Base-by-base conservation (phyloP, 2,797 vertebrate genomes). In the Ataeniobius toweri region DNA sequence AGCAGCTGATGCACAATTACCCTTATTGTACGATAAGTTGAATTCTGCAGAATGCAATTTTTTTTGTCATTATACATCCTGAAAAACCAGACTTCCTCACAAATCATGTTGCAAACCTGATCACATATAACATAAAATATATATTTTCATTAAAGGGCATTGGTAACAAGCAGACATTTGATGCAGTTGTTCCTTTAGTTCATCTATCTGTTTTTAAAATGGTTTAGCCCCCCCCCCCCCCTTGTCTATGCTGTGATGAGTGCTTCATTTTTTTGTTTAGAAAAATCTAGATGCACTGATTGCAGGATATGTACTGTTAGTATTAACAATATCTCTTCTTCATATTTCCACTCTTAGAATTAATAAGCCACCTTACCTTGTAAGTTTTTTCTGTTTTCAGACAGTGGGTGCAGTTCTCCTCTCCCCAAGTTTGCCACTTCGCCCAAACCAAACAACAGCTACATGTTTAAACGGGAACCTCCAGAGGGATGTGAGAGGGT, bases 401-500 rank as follows among this genome's bases (percentile, higher is more conserved):
- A 98, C 91, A 93, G 94, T 90, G 94, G 97, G 89, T 97, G 96
- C 95, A 96, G 96, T 92, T 99, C 98, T 93, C 98, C 98, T 90
- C 96, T 99, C 82, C 98, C 97, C 90, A 98, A 97, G 94, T 98
- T 98, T 85, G 97, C 98, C 91, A 98, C 98, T 78, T 99, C 98
- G 91, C 98, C 98, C 92, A 99, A 98, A 96, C 98, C 98, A 78
- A 99, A 99, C 97, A 98, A 99, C 97, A 99, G 98, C 96, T 99
- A 97, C 95, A 98, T 97, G 97, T 99, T 99, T 96, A 99, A 99
- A 94, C 96, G 98, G 80, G 97, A 99, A 93, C 98, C 98, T 94
- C 98, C 98, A 67, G 98, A 99, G 95, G 98, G 98, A 95, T 99
- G 98, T 73, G 98, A 99, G 96, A 96, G 95, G 93, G 97, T 99